A percentile compares a stretch with the other conserved stretches of the same genome.
Evolutionary conservation across 2,888 invertebrate species (phyloP).

Genomic region (Patella pellucida): DNA sequence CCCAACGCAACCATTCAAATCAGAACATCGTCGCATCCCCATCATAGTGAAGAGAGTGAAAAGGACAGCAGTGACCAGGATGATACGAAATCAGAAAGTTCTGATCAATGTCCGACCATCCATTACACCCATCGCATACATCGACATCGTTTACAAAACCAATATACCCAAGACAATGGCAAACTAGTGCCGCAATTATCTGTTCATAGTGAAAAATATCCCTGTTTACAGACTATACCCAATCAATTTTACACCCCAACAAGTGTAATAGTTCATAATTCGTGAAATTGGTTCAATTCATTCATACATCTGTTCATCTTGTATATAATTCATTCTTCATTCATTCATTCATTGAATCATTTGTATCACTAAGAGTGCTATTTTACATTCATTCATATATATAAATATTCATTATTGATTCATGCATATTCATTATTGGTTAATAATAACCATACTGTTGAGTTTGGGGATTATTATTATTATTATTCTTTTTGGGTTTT

Average conservation of each 20-base stretch:
- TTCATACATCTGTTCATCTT: neutral
- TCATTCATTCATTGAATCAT: neutral
- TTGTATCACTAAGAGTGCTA: slow-evolving; percentile 4
- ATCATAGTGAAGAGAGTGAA: slow-evolving; percentile 54
- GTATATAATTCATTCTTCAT: neutral
- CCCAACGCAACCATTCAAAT: slow-evolving; percentile 23
- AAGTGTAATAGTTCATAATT: slow-evolving; percentile 3
- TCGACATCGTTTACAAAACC: neutral
- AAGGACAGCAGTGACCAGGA: slow-evolving; percentile 57
- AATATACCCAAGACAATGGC: neutral
- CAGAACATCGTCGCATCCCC: slow-evolving; percentile 23
- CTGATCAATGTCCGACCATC: slow-evolving; percentile 49
- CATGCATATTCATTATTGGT: slow-evolving; percentile 1
- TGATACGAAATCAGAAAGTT: slow-evolving; percentile 52
- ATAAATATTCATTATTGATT: neutral
- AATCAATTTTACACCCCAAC: neutral
- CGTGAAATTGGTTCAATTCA: neutral
- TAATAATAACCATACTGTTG: neutral
- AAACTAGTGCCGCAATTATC: neutral
- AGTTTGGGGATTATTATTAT: too few species aligned
- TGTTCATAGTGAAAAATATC: neutral
- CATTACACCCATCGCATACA: slow-evolving; percentile 26
- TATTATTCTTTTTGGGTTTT: too few species aligned
- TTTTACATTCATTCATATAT: neutral
- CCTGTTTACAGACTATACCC: neutral